Evolutionary conservation across 2,888 invertebrate genomes (phyloP).

Genomic region (Aradus depressus): DNA sequence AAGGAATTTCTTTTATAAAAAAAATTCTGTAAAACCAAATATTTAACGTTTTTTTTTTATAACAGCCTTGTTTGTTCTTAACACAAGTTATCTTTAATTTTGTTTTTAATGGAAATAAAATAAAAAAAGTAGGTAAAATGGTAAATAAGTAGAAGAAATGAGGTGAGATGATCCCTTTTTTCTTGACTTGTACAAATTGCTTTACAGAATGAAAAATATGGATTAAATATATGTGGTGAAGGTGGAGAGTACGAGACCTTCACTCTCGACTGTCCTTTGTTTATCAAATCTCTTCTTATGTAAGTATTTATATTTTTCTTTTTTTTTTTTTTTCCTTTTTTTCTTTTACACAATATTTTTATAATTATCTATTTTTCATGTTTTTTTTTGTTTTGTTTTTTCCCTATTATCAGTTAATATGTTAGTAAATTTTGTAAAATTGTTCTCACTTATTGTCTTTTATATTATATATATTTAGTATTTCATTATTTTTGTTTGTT

Average conservation of each 20-base stretch:
- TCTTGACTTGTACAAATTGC: slow-evolving; percentile 33
- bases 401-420: not conserved
- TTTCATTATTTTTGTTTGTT: no score
- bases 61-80: not conserved
- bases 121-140: no score
- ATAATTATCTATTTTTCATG: not conserved
- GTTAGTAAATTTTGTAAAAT: not conserved
- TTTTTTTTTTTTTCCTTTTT: slow-evolving; percentile 20
- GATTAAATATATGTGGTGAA: slow-evolving; percentile 92
- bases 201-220: slow-evolving; percentile 73
- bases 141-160: no score
- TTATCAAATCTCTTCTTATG: slow-evolving; percentile 80
- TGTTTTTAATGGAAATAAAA: no score
- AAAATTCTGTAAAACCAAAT: no score
- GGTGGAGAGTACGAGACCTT: slow-evolving; percentile 99
- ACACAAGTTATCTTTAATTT: not conserved
- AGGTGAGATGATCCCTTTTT: slow-evolving; percentile 8
- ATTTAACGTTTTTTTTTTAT: not conserved
- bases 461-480: no score
- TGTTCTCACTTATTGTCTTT: slow-evolving; percentile 1
- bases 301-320: slow-evolving; percentile 45
- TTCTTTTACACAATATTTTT: slow-evolving; percentile 21
- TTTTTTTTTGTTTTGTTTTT: not conserved
- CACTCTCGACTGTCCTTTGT: slow-evolving; percentile 92
- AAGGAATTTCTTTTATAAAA: no score